Base-by-base conservation (phyloP, 1,140 invertebrate species). In the Cotesia chilonis region DNA sequence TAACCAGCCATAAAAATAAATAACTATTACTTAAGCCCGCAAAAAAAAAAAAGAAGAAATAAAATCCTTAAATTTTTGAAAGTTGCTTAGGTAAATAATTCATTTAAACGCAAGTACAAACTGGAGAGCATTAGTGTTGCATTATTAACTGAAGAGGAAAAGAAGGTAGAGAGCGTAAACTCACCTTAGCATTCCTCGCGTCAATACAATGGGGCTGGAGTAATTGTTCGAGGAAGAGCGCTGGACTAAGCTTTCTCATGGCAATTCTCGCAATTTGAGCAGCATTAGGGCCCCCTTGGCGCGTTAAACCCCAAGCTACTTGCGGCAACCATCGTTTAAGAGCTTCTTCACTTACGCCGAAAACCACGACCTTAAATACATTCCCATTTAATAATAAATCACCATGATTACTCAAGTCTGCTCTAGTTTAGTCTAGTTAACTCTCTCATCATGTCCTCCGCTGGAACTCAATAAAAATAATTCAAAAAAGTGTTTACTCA, bases 211-310 rank as follows among this genome's bases (percentile, higher is more conserved):
- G 89, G 12, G 89, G 87, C 5, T 91, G 88, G 41, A 91, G 83
- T 35, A 94, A 78, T 73, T 90, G 88, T 73, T 90, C 87, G 9
- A 93, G 82, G 41, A 94, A 89, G 35, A 89, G 84, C 70, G 89
- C 88, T 4, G 93, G 89, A 38, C 89, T 87, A 36, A 91, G 84
- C n/a, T 88, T 84, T 63, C 91, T 89, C 91, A 94, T 93, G 54
- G 92, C 81, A 9, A 89, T 86, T 69, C 91, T 89, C 5, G 91
- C 89, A 5, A 90, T 82, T 14, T 88, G 84, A 28, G 89, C 89
- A 3, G 89, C 88, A 17, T 87, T 87, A 0, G 91, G 86, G 28
- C 88, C 87, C 63, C 91, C 87, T 80, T 91, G 88, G 83, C 91
- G 84, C 77, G 89, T 88, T 78, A 91, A 76, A 37, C 87, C 88